phyloP scores from a whole-genome alignment of 2,797 vertebrate genomes.

The Molossus alvarezi region DNA sequence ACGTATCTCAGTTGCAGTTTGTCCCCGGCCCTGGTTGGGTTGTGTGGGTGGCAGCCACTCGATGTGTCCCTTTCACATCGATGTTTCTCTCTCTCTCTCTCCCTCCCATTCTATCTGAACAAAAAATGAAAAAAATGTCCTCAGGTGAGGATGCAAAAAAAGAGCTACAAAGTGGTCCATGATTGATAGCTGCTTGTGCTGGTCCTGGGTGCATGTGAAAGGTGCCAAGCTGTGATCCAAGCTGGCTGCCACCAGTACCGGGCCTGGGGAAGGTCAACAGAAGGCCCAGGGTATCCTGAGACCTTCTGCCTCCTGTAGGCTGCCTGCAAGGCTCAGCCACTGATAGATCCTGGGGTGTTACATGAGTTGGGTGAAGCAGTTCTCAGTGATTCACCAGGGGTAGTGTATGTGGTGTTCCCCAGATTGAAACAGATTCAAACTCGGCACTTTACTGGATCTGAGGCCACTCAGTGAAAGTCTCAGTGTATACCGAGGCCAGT shows the following conservation, averaged over 20 bases:
- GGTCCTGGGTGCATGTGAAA: background rate
- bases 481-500: background rate
- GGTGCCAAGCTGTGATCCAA: background rate
- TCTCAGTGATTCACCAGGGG: background rate
- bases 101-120: no score
- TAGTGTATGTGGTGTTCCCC: background rate
- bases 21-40: no score
- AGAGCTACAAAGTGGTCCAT: background rate
- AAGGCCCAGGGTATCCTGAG: background rate
- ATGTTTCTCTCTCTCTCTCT: no score
- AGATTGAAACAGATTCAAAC: background rate
- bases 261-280: background rate
- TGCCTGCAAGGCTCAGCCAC: background rate
- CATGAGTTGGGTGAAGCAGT: background rate
- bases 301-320: background rate
- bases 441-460: background rate
- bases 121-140: no score
- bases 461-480: background rate
- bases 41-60: no score
- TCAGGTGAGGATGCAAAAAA: no score
- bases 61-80: no score
- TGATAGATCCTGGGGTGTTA: background rate
- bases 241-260: background rate
- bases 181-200: background rate
- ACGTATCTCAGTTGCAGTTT: no score